Conservation (phyloP, 2,797 vertebrate genomes). For the Helicolenus hilgendorfi region DNA sequence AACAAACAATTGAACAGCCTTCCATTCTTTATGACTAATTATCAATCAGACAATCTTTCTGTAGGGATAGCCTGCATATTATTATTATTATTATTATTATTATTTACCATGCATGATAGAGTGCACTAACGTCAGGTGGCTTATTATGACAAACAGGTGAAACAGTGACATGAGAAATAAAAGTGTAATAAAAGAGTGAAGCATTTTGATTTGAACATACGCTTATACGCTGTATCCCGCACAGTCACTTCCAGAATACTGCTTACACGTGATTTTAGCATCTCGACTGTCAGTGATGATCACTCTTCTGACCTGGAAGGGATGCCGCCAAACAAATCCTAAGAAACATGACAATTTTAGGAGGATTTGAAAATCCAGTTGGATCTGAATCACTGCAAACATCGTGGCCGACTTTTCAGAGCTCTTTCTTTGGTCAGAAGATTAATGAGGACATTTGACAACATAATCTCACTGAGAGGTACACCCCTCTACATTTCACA, state of each 20-base stretch:
- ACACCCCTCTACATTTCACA: neutral
- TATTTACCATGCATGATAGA: constrained; percentile 69
- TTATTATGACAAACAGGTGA: constrained; percentile 30
- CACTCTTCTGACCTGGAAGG: neutral
- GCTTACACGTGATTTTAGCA: neutral
- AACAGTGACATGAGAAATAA: constrained; percentile 24
- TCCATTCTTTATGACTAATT: constrained; percentile 13
- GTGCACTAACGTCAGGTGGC: constrained; percentile 44
- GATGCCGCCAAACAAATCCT: neutral
- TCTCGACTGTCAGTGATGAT: neutral
- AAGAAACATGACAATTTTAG: neutral
- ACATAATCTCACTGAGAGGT: neutral
- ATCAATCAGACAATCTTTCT: constrained; percentile 39
- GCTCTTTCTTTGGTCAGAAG: constrained; percentile 32
- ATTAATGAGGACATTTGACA: constrained; percentile 13
- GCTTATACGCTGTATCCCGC: neutral
- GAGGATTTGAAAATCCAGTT: neutral
- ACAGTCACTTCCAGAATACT: constrained; percentile 3
- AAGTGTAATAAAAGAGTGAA: constrained; percentile 27
- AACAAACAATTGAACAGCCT: constrained; percentile 42
- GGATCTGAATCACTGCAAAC: neutral
- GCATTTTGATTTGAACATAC: constrained; percentile 18
- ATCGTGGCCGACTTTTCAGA: neutral
- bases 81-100: constrained; percentile 17
- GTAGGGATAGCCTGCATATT: constrained; percentile 45